These are phyloP conservation scores for Orchesellides sinensis DNA, from an alignment of 2,888 invertebrate species.

Conservation along the genomic window DNA sequence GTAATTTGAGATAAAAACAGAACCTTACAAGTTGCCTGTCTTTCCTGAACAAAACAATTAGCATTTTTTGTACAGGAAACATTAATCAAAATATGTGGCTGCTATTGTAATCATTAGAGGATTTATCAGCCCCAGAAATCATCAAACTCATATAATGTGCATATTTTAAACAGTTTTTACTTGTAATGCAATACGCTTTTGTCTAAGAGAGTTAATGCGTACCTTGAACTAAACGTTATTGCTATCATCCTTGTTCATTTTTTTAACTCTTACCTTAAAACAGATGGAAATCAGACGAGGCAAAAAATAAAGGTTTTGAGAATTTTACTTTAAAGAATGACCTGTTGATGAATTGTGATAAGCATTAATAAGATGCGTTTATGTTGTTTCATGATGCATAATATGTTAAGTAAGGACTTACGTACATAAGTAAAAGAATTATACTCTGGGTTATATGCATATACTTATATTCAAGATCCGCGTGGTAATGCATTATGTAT, in stretches of 20 bases:
- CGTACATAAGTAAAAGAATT: background rate
- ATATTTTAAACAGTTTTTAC: constrained; percentile 42
- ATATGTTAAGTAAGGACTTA: background rate
- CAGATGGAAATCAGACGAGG: constrained; percentile 47
- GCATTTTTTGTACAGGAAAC: constrained; percentile 58
- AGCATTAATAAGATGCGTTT: constrained; percentile 44
- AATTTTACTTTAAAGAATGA: constrained; percentile 33
- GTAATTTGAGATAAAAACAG: background rate
- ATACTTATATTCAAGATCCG: too few species aligned
- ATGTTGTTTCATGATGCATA: background rate
- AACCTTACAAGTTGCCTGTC: background rate
- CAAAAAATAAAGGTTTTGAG: constrained; percentile 24
- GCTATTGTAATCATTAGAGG: constrained; percentile 62
- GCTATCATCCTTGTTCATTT: constrained; percentile 29
- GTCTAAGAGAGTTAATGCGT: constrained; percentile 9
- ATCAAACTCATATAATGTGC: constrained; percentile 50
- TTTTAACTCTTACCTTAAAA: constrained; percentile 10
- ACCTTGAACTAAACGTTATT: constrained; percentile 58
- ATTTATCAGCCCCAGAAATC: constrained; percentile 47
- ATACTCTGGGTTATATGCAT: too few species aligned
- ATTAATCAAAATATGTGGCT: constrained; percentile 62
- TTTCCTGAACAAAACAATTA: constrained; percentile 51
- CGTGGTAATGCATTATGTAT: too few species aligned
- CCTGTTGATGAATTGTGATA: constrained; percentile 59
- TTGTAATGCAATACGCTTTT: background rate